phyloP scores from a whole-genome alignment of 2,888 invertebrate species.

The Sarcophaga carnaria region DNA sequence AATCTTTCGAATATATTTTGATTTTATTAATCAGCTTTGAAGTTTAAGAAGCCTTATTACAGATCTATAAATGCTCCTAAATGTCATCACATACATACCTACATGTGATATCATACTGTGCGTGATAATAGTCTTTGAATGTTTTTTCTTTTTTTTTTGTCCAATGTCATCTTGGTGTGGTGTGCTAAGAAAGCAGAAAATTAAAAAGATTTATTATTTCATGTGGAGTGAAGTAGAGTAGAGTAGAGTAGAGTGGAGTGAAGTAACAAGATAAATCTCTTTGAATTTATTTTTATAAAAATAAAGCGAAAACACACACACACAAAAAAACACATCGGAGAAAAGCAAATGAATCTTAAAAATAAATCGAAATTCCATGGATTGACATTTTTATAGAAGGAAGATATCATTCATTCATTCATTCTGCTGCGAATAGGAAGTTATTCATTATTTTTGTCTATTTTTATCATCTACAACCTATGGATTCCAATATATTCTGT shows the following conservation, averaged over 20 bases:
- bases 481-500: neutral
- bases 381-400: conserved; percentile 44
- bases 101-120: neutral
- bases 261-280: conserved; percentile 55
- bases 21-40: too few species aligned
- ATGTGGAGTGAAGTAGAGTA: too few species aligned
- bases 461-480: neutral
- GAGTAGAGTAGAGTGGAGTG: neutral
- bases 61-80: too few species aligned
- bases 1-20: too few species aligned
- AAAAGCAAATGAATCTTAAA: conserved; percentile 2
- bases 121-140: neutral
- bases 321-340: neutral
- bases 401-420: neutral
- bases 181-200: conserved; percentile 46
- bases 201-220: conserved; percentile 50
- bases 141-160: neutral
- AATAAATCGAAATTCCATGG: neutral
- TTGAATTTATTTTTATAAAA: conserved; percentile 1
- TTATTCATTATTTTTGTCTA: neutral
- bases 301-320: neutral
- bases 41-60: too few species aligned
- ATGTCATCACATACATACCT: too few species aligned
- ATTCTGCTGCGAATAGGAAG: neutral
- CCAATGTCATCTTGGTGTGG: neutral